Evolutionary conservation across 2,888 invertebrate genomes (phyloP).

Genomic region (Sarcophaga caerulescens): DNA sequence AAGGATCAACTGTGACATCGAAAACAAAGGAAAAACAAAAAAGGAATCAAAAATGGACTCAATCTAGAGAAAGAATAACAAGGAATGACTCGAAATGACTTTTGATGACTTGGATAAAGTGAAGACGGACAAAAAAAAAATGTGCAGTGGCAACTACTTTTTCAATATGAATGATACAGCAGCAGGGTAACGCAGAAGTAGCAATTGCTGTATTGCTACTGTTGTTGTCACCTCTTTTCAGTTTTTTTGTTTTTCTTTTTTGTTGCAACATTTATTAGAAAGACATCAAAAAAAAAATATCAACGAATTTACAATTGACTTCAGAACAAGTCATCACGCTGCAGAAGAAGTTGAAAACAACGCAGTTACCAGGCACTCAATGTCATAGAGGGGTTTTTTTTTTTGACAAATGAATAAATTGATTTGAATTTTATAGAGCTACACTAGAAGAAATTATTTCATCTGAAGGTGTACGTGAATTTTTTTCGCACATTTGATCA

Average conservation of each 20-base stretch:
- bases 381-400: conserved; percentile 45
- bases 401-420: conserved; percentile 30
- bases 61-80: not conserved
- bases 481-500: not conserved
- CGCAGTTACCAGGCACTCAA: conserved; percentile 44
- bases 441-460: conserved; percentile 6
- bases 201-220: not conserved
- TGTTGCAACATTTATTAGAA: conserved; percentile 37
- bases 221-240: not conserved
- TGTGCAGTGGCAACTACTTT: conserved; percentile 42
- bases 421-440: conserved; percentile 18
- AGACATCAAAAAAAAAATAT: conserved; percentile 32
- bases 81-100: conserved; percentile 32
- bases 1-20: conserved; percentile 48
- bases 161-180: not conserved
- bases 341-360: not conserved
- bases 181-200: not conserved
- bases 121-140: not conserved
- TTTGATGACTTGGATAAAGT: not conserved
- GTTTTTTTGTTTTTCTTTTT: not conserved
- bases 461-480: not conserved
- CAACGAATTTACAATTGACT: conserved; percentile 17
- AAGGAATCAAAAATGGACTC: not conserved
- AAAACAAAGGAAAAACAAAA: not conserved
- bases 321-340: not conserved